Base-by-base conservation (phyloP, 2,888 invertebrate genomes). In the Caradrina kadenii region DNA sequence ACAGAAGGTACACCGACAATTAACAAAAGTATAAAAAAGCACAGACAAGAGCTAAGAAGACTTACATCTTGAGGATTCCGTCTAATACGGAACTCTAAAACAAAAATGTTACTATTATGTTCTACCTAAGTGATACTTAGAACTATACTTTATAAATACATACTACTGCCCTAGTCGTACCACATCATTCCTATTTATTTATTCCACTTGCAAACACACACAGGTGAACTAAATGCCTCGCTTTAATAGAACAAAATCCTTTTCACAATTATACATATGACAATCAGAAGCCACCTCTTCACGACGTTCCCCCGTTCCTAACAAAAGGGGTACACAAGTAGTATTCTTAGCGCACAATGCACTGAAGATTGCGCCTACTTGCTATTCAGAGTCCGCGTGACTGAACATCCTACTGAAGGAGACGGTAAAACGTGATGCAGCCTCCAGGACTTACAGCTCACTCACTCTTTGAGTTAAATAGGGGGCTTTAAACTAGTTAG, bases 291-390 rank as follows among this genome's bases (percentile, higher is more conserved):
- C 64, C 50, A 63, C 31, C 52, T 76, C 77, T 82, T 69, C 74
- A 71, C 65, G 63, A 72, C 55, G 60, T 63, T 73, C 17, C 55
- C 69, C 60, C 60, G 19, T 79, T 79, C 31, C 11, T 42, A 69
- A 82, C 85, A 84, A 82, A 81, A 75, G 80, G 59, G 17, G 42
- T 31, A 64, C 65, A 69, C 45, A 73, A 73, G 76, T 63, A 63
- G 59, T 67, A 73, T 69, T 82, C 76, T 74, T 55, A 56, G 54
- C 42, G 53, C 69, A 83, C 83, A 84, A 84, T 83, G 75, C 79
- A 70, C 68, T 61, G 81, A 63, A 83, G 85, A 81, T 82, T 85
- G 83, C 83, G 77, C 73, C 83, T 83, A 81, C 81, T 84, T 85
- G 77, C 50, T 85, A 84, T 84, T 85, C 84, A 81, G 64, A 26